These are phyloP conservation scores for Pica pica DNA, from an alignment of 2,113 vertebrate genomes.

Conservation along the genomic window DNA sequence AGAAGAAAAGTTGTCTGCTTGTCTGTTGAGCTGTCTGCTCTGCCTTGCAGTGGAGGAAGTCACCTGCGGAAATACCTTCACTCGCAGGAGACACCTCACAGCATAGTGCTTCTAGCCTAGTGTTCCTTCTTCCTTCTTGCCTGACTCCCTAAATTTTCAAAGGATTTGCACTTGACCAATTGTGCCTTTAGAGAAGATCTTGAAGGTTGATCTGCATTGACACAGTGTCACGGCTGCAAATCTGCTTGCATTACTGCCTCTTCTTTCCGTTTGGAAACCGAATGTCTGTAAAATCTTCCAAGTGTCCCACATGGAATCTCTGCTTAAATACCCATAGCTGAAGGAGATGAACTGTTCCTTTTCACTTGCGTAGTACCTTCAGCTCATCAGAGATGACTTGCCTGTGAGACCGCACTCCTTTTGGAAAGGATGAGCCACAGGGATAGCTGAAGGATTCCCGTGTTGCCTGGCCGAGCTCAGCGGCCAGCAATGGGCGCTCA, in stretches of 20 bases:
- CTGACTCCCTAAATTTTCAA: neutral
- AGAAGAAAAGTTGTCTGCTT: neutral
- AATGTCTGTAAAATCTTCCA: neutral
- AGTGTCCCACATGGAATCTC: neutral
- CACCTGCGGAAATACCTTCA: neutral
- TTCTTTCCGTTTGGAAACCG: fast-evolving
- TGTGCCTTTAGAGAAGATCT: neutral
- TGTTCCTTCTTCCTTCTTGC: neutral
- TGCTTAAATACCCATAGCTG: neutral
- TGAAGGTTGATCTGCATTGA: neutral
- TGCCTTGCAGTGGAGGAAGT: neutral
- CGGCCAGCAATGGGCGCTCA: neutral
- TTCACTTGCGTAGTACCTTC: neutral
- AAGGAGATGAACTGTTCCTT: neutral
- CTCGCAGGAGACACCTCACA: neutral
- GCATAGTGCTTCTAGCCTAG: neutral
- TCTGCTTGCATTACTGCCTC: neutral
- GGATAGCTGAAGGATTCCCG: neutral
- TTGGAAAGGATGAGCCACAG: neutral
- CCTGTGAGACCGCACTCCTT: neutral
- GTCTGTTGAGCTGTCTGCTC: neutral
- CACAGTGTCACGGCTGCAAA: neutral
- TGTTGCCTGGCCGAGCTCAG: neutral
- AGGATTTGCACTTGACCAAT: neutral
- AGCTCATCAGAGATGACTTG: neutral